Conservation (phyloP, 1,140 invertebrate species). For the Trachelipus rathkii region DNA sequence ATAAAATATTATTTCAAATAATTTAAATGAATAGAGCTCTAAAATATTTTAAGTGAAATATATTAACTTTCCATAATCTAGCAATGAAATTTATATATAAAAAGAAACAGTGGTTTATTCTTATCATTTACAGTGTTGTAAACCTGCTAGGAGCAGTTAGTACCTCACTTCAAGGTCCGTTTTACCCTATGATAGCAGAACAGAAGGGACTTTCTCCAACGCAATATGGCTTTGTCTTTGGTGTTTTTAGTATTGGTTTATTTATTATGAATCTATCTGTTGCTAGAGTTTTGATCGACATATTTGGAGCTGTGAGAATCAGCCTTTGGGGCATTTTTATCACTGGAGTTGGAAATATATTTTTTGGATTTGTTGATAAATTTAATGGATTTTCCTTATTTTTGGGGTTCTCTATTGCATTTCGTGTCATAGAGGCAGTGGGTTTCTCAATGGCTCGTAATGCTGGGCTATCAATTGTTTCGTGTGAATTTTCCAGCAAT, state of each 20-base stretch:
- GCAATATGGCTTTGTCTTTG: conserved; percentile 25
- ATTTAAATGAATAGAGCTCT: too few relatives aligned
- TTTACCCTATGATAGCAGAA: conserved; percentile 20
- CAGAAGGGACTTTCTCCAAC: conserved; percentile 16
- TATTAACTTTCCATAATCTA: too few relatives aligned
- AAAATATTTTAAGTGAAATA: too few relatives aligned
- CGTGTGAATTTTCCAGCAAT: conserved; percentile 18
- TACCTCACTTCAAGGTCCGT: conserved; percentile 19
- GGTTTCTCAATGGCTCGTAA: conserved; percentile 14
- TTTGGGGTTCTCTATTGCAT: not conserved
- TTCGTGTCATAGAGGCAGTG: conserved; percentile 20
- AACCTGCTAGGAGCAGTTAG: too few relatives aligned
- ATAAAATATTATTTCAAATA: too few relatives aligned
- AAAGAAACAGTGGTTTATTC: too few relatives aligned
- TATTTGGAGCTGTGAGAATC: conserved; percentile 5
- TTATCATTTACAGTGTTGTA: too few relatives aligned
- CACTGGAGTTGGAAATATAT: conserved; percentile 14
- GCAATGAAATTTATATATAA: too few relatives aligned
- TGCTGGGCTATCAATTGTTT: conserved; percentile 8
- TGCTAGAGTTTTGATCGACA: not conserved
- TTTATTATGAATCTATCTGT: conserved; percentile 8
- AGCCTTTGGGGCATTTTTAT: conserved; percentile 5
- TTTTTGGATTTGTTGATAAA: conserved; percentile 19
- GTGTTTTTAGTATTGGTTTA: conserved; percentile 14
- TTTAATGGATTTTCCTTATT: not conserved